Evolutionary conservation across 2,888 invertebrate genomes (phyloP).

Genomic region (Caprella mutica): DNA sequence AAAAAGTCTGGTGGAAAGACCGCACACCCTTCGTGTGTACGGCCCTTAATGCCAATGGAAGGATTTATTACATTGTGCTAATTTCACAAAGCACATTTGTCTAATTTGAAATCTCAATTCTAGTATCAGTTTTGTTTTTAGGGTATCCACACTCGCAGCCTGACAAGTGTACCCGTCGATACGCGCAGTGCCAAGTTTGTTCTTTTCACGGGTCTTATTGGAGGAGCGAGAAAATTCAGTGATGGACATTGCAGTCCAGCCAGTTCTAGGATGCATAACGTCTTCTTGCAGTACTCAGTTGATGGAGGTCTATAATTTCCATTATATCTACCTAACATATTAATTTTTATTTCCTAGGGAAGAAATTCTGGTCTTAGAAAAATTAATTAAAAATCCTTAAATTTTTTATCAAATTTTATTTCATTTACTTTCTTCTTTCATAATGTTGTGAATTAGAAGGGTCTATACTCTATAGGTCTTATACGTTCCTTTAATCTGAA

Average conservation of each 20-base stretch:
- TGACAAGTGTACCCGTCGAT: conserved; percentile 27
- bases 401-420: neutral
- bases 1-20: too few species aligned
- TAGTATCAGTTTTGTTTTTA: too few species aligned
- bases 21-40: too few species aligned
- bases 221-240: neutral
- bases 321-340: conserved; percentile 6
- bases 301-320: conserved; percentile 30
- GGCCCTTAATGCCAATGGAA: too few species aligned
- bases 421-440: neutral
- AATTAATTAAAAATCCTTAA: neutral
- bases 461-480: too few species aligned
- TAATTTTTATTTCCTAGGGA: neutral
- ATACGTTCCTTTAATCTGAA: too few species aligned
- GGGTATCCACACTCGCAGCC: conserved; percentile 20
- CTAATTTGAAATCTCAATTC: too few species aligned
- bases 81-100: too few species aligned
- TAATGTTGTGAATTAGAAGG: too few species aligned
- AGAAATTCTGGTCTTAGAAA: neutral
- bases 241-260: neutral
- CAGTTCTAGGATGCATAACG: conserved; percentile 19
- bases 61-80: too few species aligned
- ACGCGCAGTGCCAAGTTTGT: conserved; percentile 30
- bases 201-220: conserved; percentile 24
- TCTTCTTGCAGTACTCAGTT: conserved; percentile 30